These are phyloP conservation scores for Stigmatopora argus DNA, from an alignment of 2,113 vertebrate genomes.

Conservation along the genomic window DNA sequence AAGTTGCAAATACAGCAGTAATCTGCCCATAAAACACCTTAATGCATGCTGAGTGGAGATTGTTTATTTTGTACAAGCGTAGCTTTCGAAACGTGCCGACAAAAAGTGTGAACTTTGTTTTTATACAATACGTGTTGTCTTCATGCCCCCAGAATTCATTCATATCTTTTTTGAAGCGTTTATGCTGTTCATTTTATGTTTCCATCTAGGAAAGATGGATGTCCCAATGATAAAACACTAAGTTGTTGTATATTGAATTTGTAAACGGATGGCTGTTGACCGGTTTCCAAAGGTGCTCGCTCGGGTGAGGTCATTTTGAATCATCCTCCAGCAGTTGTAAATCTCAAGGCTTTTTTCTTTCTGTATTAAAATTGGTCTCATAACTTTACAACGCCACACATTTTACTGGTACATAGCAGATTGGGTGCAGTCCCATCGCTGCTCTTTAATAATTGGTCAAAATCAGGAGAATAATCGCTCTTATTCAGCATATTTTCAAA, in stretches of 20 bases:
- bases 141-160: no score
- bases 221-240: neutral
- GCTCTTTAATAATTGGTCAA: neutral
- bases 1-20: neutral
- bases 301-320: neutral
- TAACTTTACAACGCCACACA: neutral
- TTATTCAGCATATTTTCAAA: conserved; percentile 8
- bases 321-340: neutral
- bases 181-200: neutral
- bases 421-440: neutral
- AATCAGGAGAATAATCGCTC: conserved; percentile 1
- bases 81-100: neutral
- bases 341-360: neutral
- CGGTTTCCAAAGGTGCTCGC: neutral
- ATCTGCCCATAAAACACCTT: neutral
- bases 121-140: neutral
- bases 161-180: neutral
- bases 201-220: neutral
- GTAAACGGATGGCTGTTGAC: conserved; percentile 2
- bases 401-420: neutral
- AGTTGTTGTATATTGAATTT: neutral
- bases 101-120: neutral
- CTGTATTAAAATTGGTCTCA: neutral
- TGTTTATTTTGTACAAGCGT: neutral
- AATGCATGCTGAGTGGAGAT: neutral